Base-by-base conservation (phyloP, 2,888 invertebrate genomes). In the Epinotia demarniana region DNA sequence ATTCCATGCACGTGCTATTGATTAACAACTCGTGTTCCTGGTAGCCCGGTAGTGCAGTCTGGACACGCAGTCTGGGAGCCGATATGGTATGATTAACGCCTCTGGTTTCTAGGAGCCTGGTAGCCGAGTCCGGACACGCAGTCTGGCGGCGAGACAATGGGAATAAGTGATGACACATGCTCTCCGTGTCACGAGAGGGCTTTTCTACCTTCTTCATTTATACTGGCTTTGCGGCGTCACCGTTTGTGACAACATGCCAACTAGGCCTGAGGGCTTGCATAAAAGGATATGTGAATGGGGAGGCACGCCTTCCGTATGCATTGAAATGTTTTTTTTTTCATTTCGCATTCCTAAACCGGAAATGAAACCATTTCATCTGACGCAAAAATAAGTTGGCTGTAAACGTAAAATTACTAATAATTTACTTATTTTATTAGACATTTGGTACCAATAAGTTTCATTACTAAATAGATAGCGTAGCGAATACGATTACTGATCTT, bases 141-240 rank as follows among this genome's bases (percentile, higher is more conserved):
- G 75, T 75, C 75, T 75, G 70, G 64, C 57, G 60, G 23, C 55
- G 33, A 62, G 53, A 75, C 70, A 75, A 70, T 66, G 64, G 49
- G 23, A 53, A n/a, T n/a, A n/a, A 75, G 33, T 71, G 75, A 49
- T 70, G 74, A 62, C 61, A 70, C 70, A 19, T 49, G 49, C 66
- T 53, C 63, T 63, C 57, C 1, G 18, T 27, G 61, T 12, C 11
- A 53, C 69, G 23, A 23, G 71, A 57, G 72, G 57, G 64, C 72
- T 57, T 57, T 43, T 69, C 13, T 69, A 58, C 58, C 60, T 23
- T 60, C 64, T 23, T 46, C 18, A 58, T 63, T 46, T 57, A 64
- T 8, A 49, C 27, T 39, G 33, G 33, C 62, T 55, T 57, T 72
- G 72, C 46, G 58, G 64, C 23, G 58, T 27, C 60, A 46, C 9